Conservation (phyloP, 2,888 invertebrate species). For the Lithophane semibrunnea region DNA sequence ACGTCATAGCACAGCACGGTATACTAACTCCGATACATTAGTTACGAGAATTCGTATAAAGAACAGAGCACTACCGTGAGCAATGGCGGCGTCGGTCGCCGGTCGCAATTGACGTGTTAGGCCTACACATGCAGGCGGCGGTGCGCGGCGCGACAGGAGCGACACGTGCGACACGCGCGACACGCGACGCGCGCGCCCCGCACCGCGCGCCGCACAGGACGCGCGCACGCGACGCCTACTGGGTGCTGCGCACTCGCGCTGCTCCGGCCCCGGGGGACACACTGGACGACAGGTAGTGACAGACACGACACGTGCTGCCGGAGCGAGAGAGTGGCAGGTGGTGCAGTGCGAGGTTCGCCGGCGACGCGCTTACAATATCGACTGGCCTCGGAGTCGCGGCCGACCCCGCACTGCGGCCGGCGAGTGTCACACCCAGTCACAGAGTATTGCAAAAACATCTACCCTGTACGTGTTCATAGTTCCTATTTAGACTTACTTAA, state of each 20-base stretch:
- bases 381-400: constrained; percentile 3
- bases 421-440: constrained; percentile 84
- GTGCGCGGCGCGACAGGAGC: constrained; percentile 60
- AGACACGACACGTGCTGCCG: constrained; percentile 13
- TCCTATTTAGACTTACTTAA: constrained; percentile 87
- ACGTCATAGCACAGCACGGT: constrained; percentile 64
- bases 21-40: constrained; percentile 60
- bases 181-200: constrained; percentile 34
- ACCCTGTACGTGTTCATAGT: constrained; percentile 90
- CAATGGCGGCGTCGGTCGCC: constrained; percentile 88
- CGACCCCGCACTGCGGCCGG: constrained; percentile 62
- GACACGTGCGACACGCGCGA: constrained; percentile 58
- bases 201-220: constrained; percentile 61
- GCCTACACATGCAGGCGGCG: constrained; percentile 80
- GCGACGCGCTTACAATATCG: constrained; percentile 11
- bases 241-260: constrained; percentile 67
- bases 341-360: constrained; percentile 32
- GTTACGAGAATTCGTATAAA: constrained; percentile 80
- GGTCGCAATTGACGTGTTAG: constrained; percentile 89
- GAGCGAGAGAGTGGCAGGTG: constrained; percentile 23
- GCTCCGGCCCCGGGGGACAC: constrained; percentile 22
- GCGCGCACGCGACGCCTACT: constrained; percentile 82
- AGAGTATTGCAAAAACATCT: constrained; percentile 89
- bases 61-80: constrained; percentile 87
- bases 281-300: constrained; percentile 14